phyloP scores from a whole-genome alignment of 2,888 invertebrate species.

The Harpalus rufipes region DNA sequence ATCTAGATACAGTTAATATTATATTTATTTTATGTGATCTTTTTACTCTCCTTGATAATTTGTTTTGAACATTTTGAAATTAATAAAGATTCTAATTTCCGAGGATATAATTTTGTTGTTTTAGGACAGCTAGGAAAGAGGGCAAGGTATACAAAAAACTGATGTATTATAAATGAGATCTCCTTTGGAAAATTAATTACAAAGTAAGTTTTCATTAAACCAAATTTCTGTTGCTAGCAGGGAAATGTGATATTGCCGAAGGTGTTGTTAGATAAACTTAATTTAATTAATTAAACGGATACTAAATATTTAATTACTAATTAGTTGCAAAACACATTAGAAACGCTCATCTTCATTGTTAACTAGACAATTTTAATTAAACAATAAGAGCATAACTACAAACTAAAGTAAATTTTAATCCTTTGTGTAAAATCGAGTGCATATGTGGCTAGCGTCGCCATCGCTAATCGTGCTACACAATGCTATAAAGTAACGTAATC shows the following conservation, averaged over 20 bases:
- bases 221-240: conserved; percentile 12
- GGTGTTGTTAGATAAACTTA: conserved; percentile 48
- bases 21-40: too few relatives aligned
- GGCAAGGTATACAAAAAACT: not conserved
- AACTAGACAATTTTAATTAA: conserved; percentile 37
- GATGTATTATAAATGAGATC: conserved; percentile 7
- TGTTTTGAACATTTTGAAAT: too few relatives aligned
- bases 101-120: too few relatives aligned
- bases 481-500: conserved; percentile 32
- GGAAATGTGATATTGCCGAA: conserved; percentile 34
- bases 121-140: too few relatives aligned
- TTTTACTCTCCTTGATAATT: too few relatives aligned
- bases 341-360: conserved; percentile 21
- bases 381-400: conserved; percentile 18
- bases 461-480: conserved; percentile 17
- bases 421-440: conserved; percentile 19
- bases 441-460: conserved; percentile 29
- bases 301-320: conserved; percentile 48
- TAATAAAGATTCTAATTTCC: too few relatives aligned
- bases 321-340: conserved; percentile 33
- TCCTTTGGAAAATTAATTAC: conserved; percentile 8
- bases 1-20: too few relatives aligned
- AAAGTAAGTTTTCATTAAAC: conserved; percentile 3
- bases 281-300: conserved; percentile 44
- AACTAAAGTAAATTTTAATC: conserved; percentile 35